Conservation (phyloP, 2,888 invertebrate species). For the Polia nebulosa region DNA sequence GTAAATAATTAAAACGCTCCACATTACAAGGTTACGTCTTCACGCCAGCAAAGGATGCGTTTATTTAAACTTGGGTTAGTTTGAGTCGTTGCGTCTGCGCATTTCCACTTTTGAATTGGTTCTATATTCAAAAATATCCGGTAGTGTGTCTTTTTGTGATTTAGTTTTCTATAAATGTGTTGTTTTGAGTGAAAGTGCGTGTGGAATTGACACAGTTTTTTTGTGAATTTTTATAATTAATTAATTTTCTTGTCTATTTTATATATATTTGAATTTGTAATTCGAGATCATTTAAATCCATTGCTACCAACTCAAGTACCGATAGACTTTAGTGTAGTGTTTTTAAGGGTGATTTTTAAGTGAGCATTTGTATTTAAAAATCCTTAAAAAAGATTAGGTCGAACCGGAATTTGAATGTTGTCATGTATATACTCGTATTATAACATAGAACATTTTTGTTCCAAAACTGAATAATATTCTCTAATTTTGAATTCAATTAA, state of each 20-base stretch:
- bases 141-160: constrained; percentile 12
- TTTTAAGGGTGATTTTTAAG: too few species aligned
- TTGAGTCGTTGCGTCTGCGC: constrained; percentile 67
- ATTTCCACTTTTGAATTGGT: constrained; percentile 68
- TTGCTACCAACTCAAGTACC: not conserved
- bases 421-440: too few species aligned
- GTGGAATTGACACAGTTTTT: not conserved
- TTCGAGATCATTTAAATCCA: not conserved
- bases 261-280: not conserved
- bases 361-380: too few species aligned
- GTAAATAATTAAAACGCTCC: constrained; percentile 59
- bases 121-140: constrained; percentile 61
- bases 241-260: not conserved
- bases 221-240: not conserved
- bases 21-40: constrained; percentile 74
- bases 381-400: too few species aligned
- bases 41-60: constrained; percentile 64
- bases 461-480: too few species aligned
- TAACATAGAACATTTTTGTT: too few species aligned
- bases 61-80: constrained; percentile 74
- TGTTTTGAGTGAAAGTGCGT: constrained; percentile 11
- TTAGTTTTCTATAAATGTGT: not conserved
- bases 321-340: too few species aligned
- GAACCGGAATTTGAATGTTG: too few species aligned
- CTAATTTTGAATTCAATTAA: too few species aligned